Evolutionary conservation across 2,797 vertebrate genomes (phyloP).

Genomic region (Macroramphosus scolopax): DNA sequence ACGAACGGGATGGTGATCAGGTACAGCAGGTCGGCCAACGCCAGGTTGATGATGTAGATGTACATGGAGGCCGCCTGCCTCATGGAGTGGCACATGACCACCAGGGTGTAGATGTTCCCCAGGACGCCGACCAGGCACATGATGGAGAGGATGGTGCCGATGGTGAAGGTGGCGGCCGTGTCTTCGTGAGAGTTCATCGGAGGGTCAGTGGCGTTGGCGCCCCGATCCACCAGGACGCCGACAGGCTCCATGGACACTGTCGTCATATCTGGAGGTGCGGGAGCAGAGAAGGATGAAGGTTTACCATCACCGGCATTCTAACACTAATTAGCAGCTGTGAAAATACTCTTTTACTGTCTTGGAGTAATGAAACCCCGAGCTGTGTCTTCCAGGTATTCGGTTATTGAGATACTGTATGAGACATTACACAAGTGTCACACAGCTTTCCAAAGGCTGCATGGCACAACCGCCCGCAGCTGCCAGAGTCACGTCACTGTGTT

Average conservation of each 20-base stretch:
- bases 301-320: too few relatives aligned
- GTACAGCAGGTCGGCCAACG: conserved; percentile 88
- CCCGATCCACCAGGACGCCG: conserved; percentile 64
- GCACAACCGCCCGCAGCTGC: too few relatives aligned
- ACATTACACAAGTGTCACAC: too few relatives aligned
- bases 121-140: conserved; percentile 89
- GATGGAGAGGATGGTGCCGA: conserved; percentile 85
- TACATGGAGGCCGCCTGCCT: conserved; percentile 90
- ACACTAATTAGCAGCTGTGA: too few relatives aligned
- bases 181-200: conserved; percentile 74
- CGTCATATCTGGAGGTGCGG: conserved; percentile 61
- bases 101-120: conserved; percentile 90
- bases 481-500: too few relatives aligned
- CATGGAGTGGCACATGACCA: conserved; percentile 92
- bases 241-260: conserved; percentile 72
- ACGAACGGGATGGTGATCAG: conserved; percentile 91
- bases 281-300: conserved; percentile 7
- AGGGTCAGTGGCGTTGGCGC: conserved; percentile 66
- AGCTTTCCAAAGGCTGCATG: too few relatives aligned
- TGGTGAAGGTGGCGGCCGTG: conserved; percentile 80
- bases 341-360: too few relatives aligned
- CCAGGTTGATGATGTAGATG: conserved; percentile 91
- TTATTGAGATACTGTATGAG: too few relatives aligned
- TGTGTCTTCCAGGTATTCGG: too few relatives aligned
- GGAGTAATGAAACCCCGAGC: too few relatives aligned